phyloP scores from a whole-genome alignment of 2,113 vertebrate genomes.

The Crotalus helleri region DNA sequence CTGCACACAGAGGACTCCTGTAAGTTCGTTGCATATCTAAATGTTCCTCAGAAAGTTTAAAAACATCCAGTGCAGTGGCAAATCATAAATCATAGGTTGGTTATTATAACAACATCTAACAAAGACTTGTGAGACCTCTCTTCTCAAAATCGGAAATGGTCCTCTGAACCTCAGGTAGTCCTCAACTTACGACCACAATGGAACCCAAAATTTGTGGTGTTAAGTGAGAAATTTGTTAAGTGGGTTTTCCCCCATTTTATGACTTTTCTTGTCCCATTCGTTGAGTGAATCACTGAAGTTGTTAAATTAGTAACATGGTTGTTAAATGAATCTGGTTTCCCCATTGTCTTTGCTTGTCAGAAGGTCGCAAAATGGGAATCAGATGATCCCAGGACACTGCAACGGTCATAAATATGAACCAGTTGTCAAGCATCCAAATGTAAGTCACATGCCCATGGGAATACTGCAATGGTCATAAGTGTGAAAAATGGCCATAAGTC shows the following conservation, averaged over 20 bases:
- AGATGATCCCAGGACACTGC: background rate
- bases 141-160: background rate
- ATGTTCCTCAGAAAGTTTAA: background rate
- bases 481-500: too few species aligned
- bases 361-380: background rate
- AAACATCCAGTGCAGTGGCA: background rate
- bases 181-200: background rate
- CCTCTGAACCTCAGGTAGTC: background rate
- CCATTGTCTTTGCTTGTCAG: background rate
- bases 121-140: background rate
- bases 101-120: too few species aligned
- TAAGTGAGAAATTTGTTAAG: background rate
- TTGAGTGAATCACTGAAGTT: background rate
- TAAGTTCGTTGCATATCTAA: background rate
- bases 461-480: too few species aligned
- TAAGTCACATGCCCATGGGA: too few species aligned
- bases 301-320: background rate
- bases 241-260: background rate
- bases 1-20: background rate
- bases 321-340: background rate
- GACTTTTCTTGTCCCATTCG: background rate
- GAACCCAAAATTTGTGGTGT: background rate
- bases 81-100: background rate
- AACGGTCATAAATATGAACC: too few species aligned
- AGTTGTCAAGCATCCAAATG: too few species aligned